Evolutionary conservation across 2,797 vertebrate species (phyloP).

Genomic region (Typhlichthys subterraneus): DNA sequence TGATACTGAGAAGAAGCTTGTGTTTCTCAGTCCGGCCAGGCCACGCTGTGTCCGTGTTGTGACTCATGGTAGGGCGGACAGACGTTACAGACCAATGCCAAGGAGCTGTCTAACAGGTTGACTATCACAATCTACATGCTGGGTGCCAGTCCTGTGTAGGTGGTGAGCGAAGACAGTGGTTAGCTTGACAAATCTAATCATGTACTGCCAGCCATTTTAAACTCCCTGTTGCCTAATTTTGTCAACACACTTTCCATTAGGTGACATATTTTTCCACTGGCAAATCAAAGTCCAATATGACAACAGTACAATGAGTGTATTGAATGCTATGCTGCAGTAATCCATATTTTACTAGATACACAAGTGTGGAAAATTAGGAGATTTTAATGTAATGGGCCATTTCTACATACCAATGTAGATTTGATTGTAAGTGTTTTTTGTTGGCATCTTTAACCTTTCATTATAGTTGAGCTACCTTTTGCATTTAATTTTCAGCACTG

Average conservation of each 20-base stretch:
- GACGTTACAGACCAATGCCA: slow-evolving; percentile 10
- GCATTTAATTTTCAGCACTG: slow-evolving; percentile 24
- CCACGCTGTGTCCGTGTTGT: slow-evolving; percentile 22
- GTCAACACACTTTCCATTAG: not conserved
- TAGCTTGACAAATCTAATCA: not conserved
- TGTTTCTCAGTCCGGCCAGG: slow-evolving; percentile 40
- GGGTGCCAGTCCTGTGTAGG: slow-evolving; percentile 23
- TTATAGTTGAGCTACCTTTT: slow-evolving; percentile 23
- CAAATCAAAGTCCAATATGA: not conserved
- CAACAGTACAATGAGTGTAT: not conserved
- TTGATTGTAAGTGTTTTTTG: slow-evolving; percentile 2
- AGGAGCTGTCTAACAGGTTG: slow-evolving; percentile 32
- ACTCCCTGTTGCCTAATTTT: not conserved
- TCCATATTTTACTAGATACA: not conserved
- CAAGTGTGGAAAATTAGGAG: not conserved
- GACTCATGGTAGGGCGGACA: slow-evolving; percentile 49
- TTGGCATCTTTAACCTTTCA: not conserved
- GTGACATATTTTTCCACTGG: not conserved
- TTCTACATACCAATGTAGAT: not conserved
- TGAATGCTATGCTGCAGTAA: too few species aligned
- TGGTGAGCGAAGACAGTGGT: not conserved
- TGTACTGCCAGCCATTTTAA: not conserved
- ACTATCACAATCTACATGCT: slow-evolving; percentile 23
- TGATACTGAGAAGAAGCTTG: slow-evolving; percentile 51
- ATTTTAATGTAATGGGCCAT: not conserved